phyloP scores from a whole-genome alignment of 2,113 vertebrate species.

The Prionailurus viverrinus region DNA sequence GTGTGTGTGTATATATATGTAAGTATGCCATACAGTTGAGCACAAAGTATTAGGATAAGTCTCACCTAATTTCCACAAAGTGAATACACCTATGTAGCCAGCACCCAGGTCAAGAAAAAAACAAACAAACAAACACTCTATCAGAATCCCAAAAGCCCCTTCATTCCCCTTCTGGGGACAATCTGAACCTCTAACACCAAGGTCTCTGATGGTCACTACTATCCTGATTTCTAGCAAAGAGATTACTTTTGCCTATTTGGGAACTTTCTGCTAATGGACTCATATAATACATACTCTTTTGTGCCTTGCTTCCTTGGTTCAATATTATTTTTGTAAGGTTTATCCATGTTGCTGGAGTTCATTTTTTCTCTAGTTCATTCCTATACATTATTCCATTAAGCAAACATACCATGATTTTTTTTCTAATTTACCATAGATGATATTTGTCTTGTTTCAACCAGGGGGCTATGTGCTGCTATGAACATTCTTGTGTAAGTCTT shows the following conservation, averaged over 20 bases:
- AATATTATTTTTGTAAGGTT: conserved; percentile 4
- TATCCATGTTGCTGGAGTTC: neutral
- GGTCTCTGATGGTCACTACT: neutral
- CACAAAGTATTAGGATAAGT: neutral
- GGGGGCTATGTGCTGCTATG: neutral
- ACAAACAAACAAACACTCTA: neutral
- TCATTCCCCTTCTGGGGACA: neutral
- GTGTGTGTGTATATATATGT: neutral
- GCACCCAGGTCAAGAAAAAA: conserved; percentile 2
- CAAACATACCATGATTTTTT: neutral
- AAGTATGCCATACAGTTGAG: neutral
- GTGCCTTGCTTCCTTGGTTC: neutral
- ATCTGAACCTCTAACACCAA: neutral
- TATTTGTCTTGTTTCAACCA: neutral
- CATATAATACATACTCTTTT: neutral
- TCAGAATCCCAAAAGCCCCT: neutral
- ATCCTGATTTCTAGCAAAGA: neutral
- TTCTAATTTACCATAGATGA: neutral
- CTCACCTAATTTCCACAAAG: conserved; percentile 9
- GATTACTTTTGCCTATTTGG: neutral
- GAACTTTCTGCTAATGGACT: neutral
- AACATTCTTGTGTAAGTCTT: neutral
- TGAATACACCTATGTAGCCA: neutral
- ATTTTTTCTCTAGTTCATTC: neutral
- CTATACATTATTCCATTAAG: neutral